Percentiles rank a stretch among this genome's conserved stretches.
Evolutionary conservation across 2,888 invertebrate species (phyloP).

Genomic region (Drosophila putrida): DNA sequence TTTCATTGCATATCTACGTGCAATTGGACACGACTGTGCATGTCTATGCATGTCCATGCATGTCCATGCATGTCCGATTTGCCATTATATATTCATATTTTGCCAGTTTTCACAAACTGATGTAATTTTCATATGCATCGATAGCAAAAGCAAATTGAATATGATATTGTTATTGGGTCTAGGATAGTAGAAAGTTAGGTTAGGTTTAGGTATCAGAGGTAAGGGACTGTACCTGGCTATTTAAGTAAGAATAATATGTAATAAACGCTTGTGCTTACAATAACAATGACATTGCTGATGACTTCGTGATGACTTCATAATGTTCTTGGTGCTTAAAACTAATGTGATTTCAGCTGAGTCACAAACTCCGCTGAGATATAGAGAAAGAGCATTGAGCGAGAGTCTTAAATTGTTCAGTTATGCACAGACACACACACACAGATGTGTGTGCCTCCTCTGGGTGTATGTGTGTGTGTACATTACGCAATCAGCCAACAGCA

Average conservation of each 20-base stretch:
- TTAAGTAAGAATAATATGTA: slow-evolving; percentile 49
- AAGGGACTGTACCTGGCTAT: slow-evolving; percentile 10
- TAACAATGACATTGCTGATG: slow-evolving; percentile 28
- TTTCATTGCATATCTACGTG: slow-evolving; percentile 37
- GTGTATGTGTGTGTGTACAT: slow-evolving; percentile 46
- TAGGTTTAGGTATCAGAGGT: too few species aligned
- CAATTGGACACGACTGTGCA: slow-evolving; percentile 14
- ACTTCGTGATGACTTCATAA: slow-evolving; percentile 46
- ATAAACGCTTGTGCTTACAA: slow-evolving; percentile 38
- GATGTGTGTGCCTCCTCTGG: not conserved
- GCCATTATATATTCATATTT: slow-evolving; percentile 48
- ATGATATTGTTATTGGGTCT: not conserved
- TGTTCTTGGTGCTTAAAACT: slow-evolving; percentile 35
- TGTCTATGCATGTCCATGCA: slow-evolving; percentile 10
- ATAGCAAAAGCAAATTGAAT: slow-evolving; percentile 47
- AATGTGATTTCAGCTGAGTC: slow-evolving; percentile 40
- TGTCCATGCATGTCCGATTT: slow-evolving; percentile 11
- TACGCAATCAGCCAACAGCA: slow-evolving; percentile 61
- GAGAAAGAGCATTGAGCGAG: not conserved
- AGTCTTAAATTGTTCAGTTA: slow-evolving; percentile 67
- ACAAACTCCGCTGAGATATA: not conserved
- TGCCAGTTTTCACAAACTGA: slow-evolving; percentile 23
- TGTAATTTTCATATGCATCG: slow-evolving; percentile 44
- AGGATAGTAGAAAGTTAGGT: not conserved
- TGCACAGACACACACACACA: slow-evolving; percentile 20